These are phyloP conservation scores for Anolis carolinensis DNA, from an alignment of 2,113 vertebrate species.

Conservation along the genomic window DNA sequence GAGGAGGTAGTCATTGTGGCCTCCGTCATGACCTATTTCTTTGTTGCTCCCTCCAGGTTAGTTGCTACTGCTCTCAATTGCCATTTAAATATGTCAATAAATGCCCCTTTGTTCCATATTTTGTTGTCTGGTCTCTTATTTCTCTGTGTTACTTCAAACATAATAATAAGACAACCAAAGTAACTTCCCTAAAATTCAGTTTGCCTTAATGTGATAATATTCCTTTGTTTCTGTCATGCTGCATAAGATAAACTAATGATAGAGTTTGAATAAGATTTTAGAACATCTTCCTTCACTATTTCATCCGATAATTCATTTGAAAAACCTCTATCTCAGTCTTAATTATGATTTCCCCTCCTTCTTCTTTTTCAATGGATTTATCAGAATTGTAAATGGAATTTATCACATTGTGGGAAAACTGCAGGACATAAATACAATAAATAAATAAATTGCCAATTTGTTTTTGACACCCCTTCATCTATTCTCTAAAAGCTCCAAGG, in stretches of 20 bases:
- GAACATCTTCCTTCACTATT: not conserved
- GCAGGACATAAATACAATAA: no score
- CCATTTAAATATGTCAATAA: no score
- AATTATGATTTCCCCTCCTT: not conserved
- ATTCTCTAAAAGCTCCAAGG: not conserved
- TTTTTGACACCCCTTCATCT: not conserved
- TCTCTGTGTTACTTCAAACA: no score
- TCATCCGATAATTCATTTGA: not conserved
- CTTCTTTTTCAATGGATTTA: not conserved
- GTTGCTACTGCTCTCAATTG: no score
- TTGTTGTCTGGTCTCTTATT: no score
- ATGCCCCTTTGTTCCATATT: no score
- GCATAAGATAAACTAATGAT: not conserved
- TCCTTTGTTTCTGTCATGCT: not conserved
- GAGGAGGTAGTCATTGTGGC: no score
- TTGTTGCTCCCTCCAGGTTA: no score
- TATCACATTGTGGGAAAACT: no score
- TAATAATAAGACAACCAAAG: no score
- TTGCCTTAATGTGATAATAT: not conserved
- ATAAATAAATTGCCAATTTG: not conserved
- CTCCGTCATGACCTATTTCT: no score
- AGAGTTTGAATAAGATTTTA: not conserved
- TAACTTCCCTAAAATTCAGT: no score
- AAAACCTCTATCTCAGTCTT: not conserved
- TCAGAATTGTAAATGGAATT: not conserved